phyloP scores from a whole-genome alignment of 2,888 invertebrate genomes.

The Idaea dimidiata region DNA sequence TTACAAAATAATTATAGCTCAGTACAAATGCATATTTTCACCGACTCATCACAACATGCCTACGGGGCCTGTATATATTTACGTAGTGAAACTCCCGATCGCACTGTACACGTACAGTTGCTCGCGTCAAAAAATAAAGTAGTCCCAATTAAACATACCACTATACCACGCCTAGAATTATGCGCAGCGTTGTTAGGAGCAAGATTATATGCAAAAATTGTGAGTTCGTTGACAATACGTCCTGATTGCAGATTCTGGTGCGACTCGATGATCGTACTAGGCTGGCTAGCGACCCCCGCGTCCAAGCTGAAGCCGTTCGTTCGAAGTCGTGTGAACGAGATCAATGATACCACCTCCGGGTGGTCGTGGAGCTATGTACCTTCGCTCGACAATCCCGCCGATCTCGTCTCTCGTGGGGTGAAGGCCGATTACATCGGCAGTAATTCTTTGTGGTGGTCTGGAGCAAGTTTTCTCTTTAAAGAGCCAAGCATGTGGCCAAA shows the following conservation, averaged over 20 bases:
- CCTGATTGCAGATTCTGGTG: conserved; percentile 9
- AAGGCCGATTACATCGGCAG: conserved; percentile 6
- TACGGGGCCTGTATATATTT: conserved; percentile 32
- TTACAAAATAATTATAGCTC: conserved; percentile 4
- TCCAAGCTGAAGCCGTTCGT: conserved; percentile 19
- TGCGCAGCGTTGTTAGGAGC: conserved; percentile 6
- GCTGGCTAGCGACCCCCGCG: conserved; percentile 21
- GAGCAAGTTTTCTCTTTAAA: conserved; percentile 10
- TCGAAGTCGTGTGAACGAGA: conserved; percentile 17
- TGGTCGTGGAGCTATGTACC: conserved; percentile 10
- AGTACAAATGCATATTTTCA: conserved; percentile 31
- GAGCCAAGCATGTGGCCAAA: background rate
- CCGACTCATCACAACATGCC: conserved; percentile 31
- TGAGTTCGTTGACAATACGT: conserved; percentile 4
- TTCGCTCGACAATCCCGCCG: conserved; percentile 11
- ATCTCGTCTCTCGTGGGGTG: conserved; percentile 12
- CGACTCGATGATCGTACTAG: conserved; percentile 26
- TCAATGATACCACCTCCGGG: conserved; percentile 8
- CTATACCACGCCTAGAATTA: conserved; percentile 18
- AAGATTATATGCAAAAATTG: conserved; percentile 2
- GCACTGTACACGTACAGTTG: conserved; percentile 20
- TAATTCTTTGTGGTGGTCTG: conserved; percentile 12
- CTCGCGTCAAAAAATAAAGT: conserved; percentile 25
- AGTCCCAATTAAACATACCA: conserved; percentile 27
- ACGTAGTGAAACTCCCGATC: conserved; percentile 13